Base-by-base conservation (phyloP, 2,113 vertebrate species). In the Paradisaea rubra region DNA sequence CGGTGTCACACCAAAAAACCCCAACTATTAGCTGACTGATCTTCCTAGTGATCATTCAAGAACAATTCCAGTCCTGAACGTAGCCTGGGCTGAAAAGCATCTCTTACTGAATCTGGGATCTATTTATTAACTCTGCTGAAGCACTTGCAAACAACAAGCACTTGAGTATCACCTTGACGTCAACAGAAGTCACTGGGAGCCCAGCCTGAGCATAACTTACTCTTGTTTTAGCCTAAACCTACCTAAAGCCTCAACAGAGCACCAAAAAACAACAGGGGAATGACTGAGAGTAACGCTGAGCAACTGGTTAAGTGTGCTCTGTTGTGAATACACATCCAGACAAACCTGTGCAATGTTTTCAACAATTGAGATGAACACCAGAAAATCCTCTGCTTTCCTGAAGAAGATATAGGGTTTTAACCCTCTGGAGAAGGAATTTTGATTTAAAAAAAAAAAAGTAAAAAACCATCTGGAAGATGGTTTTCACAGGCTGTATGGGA, bases 231-330 rank as follows among this genome's bases (percentile, higher is more conserved):
- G 10, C 41, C 28, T 57, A 65, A 85, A 65, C 7, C 28, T 41
- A 65, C 10, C 9, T 23, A 70, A 64, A 52, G 8, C 11, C 31
- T 68, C 22, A 41, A n/a, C 0, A 74, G 44, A 90, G 10, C 9
- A 17, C 30, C 45, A 57, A 11, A 59, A 50, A 81, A 14, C 24
- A 77, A 31, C 0, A 8, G 6, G 25, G 76, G 28, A 19, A 28
- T 47, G 20, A 27, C 18, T 1, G 5, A 15, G 6, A 39, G 6
- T 12, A 66, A 71, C 0, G 1, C 8, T 39, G 23, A 73, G 18
- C 13, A 73, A n/a, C 17, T 10, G 9, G 9, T 27, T 24, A 57
- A 35, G 3, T 37, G 56, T 49, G 44, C 2, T 19, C 44, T 65
- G 23, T 37, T 42, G 33, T 54, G 49, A 54, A 66, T 41, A 41